These are phyloP conservation scores for Spodoptera littoralis DNA, from an alignment of 2,888 invertebrate genomes.

Conservation along the genomic window DNA sequence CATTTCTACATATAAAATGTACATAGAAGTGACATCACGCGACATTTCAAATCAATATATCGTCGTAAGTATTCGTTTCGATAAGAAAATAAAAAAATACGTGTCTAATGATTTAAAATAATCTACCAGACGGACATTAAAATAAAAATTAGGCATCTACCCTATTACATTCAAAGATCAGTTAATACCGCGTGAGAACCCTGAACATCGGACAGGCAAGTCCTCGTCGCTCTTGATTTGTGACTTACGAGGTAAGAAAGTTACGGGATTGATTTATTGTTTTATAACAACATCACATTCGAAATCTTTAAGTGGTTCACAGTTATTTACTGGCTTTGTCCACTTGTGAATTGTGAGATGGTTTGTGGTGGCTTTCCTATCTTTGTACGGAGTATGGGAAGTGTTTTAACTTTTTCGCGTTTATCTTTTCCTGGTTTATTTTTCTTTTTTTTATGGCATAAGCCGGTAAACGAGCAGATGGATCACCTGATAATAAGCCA, in stretches of 20 bases:
- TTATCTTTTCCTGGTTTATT: too few species aligned
- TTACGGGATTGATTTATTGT: constrained; percentile 64
- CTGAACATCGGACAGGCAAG: constrained; percentile 43
- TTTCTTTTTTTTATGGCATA: not conserved
- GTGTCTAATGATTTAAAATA: too few species aligned
- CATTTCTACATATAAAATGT: too few species aligned
- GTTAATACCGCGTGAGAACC: constrained; percentile 17
- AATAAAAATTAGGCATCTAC: too few species aligned
- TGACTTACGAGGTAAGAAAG: constrained; percentile 64
- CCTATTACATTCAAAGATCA: too few species aligned
- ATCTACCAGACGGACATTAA: not conserved
- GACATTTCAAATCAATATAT: too few species aligned
- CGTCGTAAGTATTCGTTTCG: too few species aligned
- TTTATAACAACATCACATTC: constrained; percentile 58
- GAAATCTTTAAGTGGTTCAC: constrained; percentile 51
- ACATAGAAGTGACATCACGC: too few species aligned
- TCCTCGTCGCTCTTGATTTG: constrained; percentile 57
- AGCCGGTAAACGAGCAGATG: too few species aligned
- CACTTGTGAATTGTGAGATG: constrained; percentile 21
- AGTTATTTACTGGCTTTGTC: constrained; percentile 45
- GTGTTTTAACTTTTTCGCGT: not conserved
- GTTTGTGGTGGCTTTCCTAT: constrained; percentile 17
- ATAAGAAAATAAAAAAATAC: too few species aligned
- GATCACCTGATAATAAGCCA: too few species aligned
- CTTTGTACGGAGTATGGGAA: constrained; percentile 10